Evolutionary conservation across 64 coral and sea anemone genomes (phyloP).

Genomic region (Pachyseris speciosa): DNA sequence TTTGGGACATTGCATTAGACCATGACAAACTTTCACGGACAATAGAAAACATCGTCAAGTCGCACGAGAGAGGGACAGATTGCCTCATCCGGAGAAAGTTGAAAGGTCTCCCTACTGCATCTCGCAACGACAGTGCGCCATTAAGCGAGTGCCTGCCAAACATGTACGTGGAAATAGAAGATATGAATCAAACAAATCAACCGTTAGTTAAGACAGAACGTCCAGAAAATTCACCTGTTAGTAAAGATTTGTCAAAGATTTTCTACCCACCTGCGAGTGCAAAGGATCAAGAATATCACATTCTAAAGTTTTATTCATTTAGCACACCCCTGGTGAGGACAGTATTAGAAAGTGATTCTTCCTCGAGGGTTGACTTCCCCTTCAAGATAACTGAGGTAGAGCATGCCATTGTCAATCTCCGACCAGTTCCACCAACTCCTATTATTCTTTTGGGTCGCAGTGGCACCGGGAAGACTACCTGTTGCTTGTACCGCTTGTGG

Average conservation of each 20-base stretch:
- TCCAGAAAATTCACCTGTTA: not conserved
- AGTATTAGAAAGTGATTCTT: slow-evolving; percentile 39
- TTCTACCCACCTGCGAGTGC: slow-evolving; percentile 82
- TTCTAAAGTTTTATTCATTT: slow-evolving; percentile 89
- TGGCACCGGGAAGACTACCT: slow-evolving; percentile 98
- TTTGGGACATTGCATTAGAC: slow-evolving; percentile 88
- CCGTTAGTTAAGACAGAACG: not conserved
- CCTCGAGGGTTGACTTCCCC: slow-evolving; percentile 77
- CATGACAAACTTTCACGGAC: slow-evolving; percentile 70
- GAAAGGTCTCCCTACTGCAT: slow-evolving; percentile 30
- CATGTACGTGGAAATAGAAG: not conserved
- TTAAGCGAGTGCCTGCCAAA: not conserved
- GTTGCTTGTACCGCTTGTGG: slow-evolving; percentile 96
- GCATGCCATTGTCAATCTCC: slow-evolving; percentile 86
- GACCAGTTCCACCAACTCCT: slow-evolving; percentile 45
- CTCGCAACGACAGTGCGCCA: not conserved
- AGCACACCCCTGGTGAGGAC: slow-evolving; percentile 63
- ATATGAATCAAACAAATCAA: not conserved
- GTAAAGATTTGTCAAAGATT: not conserved
- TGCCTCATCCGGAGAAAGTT: slow-evolving; percentile 82
- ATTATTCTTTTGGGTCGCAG: slow-evolving; percentile 93
- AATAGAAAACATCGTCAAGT: slow-evolving; percentile 83
- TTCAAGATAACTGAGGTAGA: slow-evolving; percentile 89
- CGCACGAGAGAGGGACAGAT: slow-evolving; percentile 74
- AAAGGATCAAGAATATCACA: slow-evolving; percentile 87